Base-by-base conservation (phyloP, 2,113 vertebrate genomes). In the Periophthalmus modestus region DNA sequence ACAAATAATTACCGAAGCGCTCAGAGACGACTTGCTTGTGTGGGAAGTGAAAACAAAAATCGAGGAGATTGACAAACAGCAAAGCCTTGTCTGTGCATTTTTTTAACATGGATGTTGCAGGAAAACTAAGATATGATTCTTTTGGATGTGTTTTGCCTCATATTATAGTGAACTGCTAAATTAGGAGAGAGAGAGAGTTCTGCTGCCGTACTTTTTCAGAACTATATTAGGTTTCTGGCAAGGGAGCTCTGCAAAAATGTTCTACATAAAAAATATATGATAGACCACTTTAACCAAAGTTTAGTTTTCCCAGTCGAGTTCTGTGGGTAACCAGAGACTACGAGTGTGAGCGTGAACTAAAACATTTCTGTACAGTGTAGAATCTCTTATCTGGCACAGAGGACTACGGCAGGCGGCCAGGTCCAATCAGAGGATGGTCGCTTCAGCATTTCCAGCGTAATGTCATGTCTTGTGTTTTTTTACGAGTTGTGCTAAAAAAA, bases 1-100 rank as follows among this genome's bases (percentile, higher is more conserved):
- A 83, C 90, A 93, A 91, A 93, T 90, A 92, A 91, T 91, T 83
- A 90, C 87, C 74, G 81, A 93, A 83, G 62, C 48, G 77, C 85
- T 91, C 79, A 67, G 68, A 73, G 80, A 78, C 54, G 61, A 36
- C 72, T 76, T 83, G 81, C 69, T 79, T 78, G 82, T 78, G 86
- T 84, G 84, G 86, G 86, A 84, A 80, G 73, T 61, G 75, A 70
- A 83, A 86, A 71, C 80, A 81, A 67, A 83, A 67, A 83, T 69
- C 63, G 39, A 55, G 52, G 66, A 74, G 80, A 87, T 69, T 75
- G 74, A 84, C 86, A 83, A 85, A 58, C 23, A 54, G 77, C 28
- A 54, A 69, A 83, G 82, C 83, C 54, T 61, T 65, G 82, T 77
- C 69, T 77, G 78, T 48, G 12, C 14, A 72, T 48, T 82, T n/a